A percentile compares a stretch with the other conserved stretches of the same genome.
These are phyloP conservation scores for Zaprionus ghesquierei DNA, from an alignment of 1,140 invertebrate genomes.

Conservation along the genomic window DNA sequence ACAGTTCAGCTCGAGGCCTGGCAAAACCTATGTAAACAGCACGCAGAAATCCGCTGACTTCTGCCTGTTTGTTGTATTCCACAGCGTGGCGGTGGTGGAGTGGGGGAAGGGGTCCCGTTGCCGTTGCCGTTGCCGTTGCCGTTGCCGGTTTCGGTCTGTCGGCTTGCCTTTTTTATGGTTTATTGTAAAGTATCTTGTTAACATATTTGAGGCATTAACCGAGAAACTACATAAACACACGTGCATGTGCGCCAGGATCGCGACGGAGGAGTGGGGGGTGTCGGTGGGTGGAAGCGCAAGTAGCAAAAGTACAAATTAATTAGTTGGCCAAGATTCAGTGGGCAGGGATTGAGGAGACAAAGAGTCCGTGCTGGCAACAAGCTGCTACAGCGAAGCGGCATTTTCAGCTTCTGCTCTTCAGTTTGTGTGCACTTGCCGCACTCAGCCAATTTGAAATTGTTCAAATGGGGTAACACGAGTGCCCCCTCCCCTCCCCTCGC, in stretches of 20 bases:
- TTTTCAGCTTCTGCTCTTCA: neutral
- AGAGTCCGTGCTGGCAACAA: neutral
- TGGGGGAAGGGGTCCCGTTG: neutral
- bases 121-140: neutral
- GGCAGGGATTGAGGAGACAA: neutral
- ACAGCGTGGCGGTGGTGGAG: neutral
- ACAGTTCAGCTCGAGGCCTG: neutral
- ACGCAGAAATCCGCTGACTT: slow-evolving; percentile 66
- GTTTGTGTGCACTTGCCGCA: slow-evolving; percentile 18
- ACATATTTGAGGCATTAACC: slow-evolving; percentile 71
- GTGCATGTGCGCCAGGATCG: slow-evolving; percentile 1
- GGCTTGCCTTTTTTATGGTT: slow-evolving; percentile 60
- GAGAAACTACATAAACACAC: slow-evolving; percentile 53
- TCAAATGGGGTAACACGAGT: slow-evolving; percentile 37
- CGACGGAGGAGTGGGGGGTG: neutral
- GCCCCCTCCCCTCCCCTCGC: neutral
- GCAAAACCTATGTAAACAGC: slow-evolving; percentile 66
- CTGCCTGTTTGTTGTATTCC: slow-evolving; percentile 49
- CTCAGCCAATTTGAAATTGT: slow-evolving; percentile 44
- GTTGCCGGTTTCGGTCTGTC: neutral
- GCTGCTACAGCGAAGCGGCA: neutral
- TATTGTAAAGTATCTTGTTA: slow-evolving; percentile 75
- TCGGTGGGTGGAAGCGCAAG: neutral
- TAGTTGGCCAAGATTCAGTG: slow-evolving; percentile 49
- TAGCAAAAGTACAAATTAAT: slow-evolving; percentile 59